Evolutionary conservation across 1,140 invertebrate species (phyloP).

Genomic region (Drosophila kanapiae): DNA sequence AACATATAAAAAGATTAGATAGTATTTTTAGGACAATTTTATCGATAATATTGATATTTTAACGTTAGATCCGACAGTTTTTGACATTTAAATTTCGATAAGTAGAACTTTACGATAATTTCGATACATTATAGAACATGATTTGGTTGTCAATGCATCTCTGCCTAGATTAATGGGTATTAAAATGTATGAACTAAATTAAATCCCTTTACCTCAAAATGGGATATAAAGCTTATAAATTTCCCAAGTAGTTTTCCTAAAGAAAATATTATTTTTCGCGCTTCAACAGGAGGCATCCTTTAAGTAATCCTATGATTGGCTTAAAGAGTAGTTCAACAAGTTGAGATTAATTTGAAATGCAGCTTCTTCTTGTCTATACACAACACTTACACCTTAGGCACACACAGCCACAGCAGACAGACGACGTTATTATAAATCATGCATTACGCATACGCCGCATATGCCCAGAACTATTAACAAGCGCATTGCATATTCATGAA

Average conservation of each 20-base stretch:
- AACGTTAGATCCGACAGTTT: no score
- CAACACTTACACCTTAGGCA: background rate
- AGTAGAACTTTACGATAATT: no score
- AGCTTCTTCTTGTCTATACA: background rate
- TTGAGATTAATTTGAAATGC: conserved; percentile 37
- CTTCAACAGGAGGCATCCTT: background rate
- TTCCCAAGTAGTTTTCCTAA: background rate
- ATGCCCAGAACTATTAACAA: conserved; percentile 69
- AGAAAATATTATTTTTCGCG: conserved; percentile 4
- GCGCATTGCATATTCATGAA: conserved; percentile 73
- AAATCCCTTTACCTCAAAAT: no score
- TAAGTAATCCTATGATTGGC: conserved; percentile 6
- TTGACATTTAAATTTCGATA: no score
- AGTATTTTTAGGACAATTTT: no score
- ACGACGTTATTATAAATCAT: conserved; percentile 41
- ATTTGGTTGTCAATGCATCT: no score
- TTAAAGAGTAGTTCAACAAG: conserved; percentile 26
- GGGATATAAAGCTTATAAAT: background rate
- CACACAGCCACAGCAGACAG: background rate
- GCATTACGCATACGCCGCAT: conserved; percentile 67
- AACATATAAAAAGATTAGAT: no score
- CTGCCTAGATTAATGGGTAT: background rate
- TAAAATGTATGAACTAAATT: background rate
- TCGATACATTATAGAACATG: no score
- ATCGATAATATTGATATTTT: no score